Evolutionary conservation across 2,797 vertebrate genomes (phyloP).

Genomic region (Todus mexicanus): DNA sequence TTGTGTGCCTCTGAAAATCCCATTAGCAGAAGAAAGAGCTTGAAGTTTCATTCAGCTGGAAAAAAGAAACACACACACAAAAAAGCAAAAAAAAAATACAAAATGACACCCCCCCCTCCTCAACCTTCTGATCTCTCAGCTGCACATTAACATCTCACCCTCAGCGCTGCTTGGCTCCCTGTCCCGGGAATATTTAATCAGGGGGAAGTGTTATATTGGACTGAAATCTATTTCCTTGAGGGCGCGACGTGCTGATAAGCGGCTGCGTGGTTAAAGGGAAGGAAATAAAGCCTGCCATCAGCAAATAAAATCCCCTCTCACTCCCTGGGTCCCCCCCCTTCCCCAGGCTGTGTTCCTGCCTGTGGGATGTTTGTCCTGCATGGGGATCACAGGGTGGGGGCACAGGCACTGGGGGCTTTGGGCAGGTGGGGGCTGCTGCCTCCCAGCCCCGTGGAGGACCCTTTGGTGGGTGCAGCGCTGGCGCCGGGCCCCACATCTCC

Average conservation of each 20-base stretch:
- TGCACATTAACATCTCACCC: conserved; percentile 22
- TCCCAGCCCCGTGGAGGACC: not conserved
- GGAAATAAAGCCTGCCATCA: not conserved
- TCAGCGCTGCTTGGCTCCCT: not conserved
- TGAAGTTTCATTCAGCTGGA: conserved; percentile 58
- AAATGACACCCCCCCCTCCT: not conserved
- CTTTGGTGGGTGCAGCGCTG: not conserved
- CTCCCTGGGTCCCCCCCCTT: not conserved
- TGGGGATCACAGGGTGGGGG: no score
- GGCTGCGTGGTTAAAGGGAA: not conserved
- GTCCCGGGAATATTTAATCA: not conserved
- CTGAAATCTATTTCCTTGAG: conserved; percentile 4
- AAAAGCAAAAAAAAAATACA: not conserved
- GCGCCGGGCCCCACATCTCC: not conserved
- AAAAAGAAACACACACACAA: not conserved
- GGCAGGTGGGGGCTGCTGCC: not conserved
- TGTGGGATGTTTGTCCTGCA: not conserved
- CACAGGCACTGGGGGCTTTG: no score
- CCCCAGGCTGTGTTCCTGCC: not conserved
- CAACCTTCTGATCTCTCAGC: not conserved
- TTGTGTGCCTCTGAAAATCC: conserved; percentile 65
- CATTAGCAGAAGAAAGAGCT: conserved; percentile 67
- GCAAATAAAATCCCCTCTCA: not conserved
- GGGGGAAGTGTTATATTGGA: conserved; percentile 6
- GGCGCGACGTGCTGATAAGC: not conserved